A percentile compares a stretch with the other conserved stretches of the same genome.
These are phyloP conservation scores for Scatophagus argus DNA, from an alignment of 2,113 vertebrate genomes.

Conservation along the genomic window DNA sequence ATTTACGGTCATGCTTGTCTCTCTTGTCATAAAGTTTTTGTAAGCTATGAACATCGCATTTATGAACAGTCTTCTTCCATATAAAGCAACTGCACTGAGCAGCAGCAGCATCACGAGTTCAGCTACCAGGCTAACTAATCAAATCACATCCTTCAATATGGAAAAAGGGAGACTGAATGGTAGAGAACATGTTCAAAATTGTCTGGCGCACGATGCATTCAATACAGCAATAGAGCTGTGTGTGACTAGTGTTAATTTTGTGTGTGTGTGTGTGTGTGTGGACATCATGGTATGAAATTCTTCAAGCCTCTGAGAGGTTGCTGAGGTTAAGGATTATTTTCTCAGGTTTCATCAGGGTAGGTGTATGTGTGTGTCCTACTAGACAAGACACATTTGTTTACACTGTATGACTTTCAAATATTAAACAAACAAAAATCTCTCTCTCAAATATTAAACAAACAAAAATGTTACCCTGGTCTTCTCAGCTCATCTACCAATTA, in stretches of 20 bases:
- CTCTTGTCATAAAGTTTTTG: too few relatives aligned
- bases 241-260: neutral
- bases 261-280: neutral
- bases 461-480: neutral
- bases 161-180: neutral
- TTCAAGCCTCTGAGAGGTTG: constrained; percentile 16
- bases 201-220: neutral
- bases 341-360: too few relatives aligned
- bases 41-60: neutral
- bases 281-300: neutral
- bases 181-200: constrained; percentile 36
- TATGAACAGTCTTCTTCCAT: neutral
- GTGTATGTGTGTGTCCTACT: neutral
- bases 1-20: too few relatives aligned
- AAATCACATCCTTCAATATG: constrained; percentile 46
- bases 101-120: constrained; percentile 48
- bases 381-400: neutral
- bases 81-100: neutral
- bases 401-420: neutral
- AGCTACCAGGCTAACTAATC: constrained; percentile 21
- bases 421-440: neutral
- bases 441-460: neutral
- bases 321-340: constrained; percentile 2
- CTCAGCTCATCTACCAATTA: neutral
- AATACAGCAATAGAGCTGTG: neutral